phyloP scores from a whole-genome alignment of 2,113 vertebrate genomes.

The Neoarius graeffei region DNA sequence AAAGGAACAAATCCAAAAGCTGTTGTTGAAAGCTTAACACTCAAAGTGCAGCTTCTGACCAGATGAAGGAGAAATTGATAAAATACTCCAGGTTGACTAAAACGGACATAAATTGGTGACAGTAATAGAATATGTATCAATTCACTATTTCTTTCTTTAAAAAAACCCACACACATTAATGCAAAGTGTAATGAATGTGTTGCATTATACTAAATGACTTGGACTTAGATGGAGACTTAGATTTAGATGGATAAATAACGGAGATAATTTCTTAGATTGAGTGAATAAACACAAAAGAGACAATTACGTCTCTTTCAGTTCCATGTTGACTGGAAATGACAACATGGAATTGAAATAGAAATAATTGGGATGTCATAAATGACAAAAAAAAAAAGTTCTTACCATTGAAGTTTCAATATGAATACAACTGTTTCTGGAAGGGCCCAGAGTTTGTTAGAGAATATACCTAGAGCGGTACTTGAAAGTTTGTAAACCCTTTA shows the following conservation, averaged over 20 bases:
- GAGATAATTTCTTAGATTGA: neutral
- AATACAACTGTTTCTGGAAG: neutral
- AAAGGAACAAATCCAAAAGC: neutral
- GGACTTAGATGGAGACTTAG: slow-evolving; percentile 40
- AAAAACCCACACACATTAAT: slow-evolving; percentile 28
- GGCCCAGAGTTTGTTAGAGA: neutral
- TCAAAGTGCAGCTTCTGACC: slow-evolving; percentile 20
- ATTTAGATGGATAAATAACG: neutral
- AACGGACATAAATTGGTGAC: slow-evolving; percentile 63
- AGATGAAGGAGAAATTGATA: slow-evolving; percentile 23
- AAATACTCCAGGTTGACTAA: slow-evolving; percentile 52
- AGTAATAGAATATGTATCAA: slow-evolving; percentile 62
- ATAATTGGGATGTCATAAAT: neutral
- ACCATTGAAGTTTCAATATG: neutral
- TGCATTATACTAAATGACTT: slow-evolving; percentile 47
- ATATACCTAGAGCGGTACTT: neutral
- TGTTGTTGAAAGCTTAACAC: neutral
- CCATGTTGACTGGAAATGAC: neutral
- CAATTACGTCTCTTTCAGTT: neutral
- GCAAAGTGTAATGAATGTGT: slow-evolving; percentile 58
- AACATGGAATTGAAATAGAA: neutral
- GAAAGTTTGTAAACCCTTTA: too few relatives aligned
- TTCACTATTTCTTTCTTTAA: slow-evolving; percentile 10
- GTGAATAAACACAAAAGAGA: neutral
- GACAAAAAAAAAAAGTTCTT: neutral